Evolutionary conservation across 2,113 vertebrate genomes (phyloP), one percentile per base, ranked within the genome.

Genomic region (Ictidomys tridecemlineatus): DNA sequence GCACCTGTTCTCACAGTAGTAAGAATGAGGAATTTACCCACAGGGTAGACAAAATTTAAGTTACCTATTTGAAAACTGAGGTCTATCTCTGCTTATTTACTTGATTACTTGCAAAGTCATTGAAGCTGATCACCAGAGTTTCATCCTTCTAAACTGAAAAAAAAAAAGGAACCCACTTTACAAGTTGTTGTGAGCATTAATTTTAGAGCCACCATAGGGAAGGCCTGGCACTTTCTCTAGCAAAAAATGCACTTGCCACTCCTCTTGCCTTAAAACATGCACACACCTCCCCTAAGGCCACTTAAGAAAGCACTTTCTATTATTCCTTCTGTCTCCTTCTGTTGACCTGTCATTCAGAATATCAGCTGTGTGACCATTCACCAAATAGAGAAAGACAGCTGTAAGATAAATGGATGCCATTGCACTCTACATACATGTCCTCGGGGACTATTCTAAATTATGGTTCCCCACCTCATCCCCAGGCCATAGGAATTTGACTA

Each of bases 51-150:
- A 8, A 37, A 48, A 26, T 4, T 3, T 34, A 78, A 61, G 22
- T 83, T 69, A 89, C n/a, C 28, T 80, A 18, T 89, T 94, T 45
- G 58, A 58, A 85, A 94, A 79, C 26, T 32, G 18, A 45, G 20
- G 3, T 18, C 22, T 78, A 11, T 53, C 58, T 91, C 72, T 94
- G 72, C 28, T 85, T 72, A 48, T 93, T 87, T 65, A 45, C 74
- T 82, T 89, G 74, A 78, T 79, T 79, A 77, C 1, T 18, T 82
- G 34, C 28, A 80, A 5, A 63, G 28, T 76, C 22, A 22, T 28
- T 96, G 74, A 93, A 83, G 42, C 39, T 65, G 32, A 84, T 90
- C 76, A n/a, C 51, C 28, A 73, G 70, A 85, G 42, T 93, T 88
- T 93, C 56, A 76, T 34, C 72, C 56, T 45, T 67, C 58, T 28